Conservation (phyloP, 2,888 invertebrate species). For the Criorhina ranunculi region DNA sequence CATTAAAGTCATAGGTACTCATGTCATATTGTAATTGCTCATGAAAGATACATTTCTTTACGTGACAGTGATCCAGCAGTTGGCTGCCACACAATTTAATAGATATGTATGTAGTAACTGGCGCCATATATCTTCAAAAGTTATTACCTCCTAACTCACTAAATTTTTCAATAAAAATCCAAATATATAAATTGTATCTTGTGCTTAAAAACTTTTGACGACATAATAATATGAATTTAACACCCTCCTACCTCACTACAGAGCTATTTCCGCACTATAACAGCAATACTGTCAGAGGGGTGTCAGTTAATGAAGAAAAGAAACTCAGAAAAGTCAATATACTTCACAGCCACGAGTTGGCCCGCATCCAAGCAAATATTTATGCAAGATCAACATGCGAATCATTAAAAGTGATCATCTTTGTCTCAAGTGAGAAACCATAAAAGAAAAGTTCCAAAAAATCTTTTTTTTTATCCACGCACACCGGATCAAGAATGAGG, state of each 20-base stretch:
- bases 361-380: slow-evolving; percentile 69
- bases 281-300: slow-evolving; percentile 46
- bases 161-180: slow-evolving; percentile 42
- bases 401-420: slow-evolving; percentile 58
- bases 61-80: background rate
- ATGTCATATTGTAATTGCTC: background rate
- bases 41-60: slow-evolving; percentile 1
- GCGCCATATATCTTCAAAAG: slow-evolving; percentile 13
- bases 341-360: slow-evolving; percentile 50
- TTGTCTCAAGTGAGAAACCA: slow-evolving; percentile 14
- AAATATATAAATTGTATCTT: slow-evolving; percentile 37
- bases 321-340: slow-evolving; percentile 16
- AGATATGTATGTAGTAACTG: slow-evolving; percentile 1
- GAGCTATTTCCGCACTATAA: slow-evolving; percentile 50
- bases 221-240: slow-evolving; percentile 38
- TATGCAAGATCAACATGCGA: slow-evolving; percentile 73
- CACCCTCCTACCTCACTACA: background rate
- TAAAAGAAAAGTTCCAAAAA: slow-evolving; percentile 35
- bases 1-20: too few species aligned
- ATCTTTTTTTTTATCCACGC: slow-evolving; percentile 42
- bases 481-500: slow-evolving; percentile 33
- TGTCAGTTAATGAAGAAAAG: slow-evolving; percentile 33
- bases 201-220: slow-evolving; percentile 42
- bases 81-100: slow-evolving; percentile 9
- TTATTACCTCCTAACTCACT: slow-evolving; percentile 38